phyloP scores from a whole-genome alignment of 2,797 vertebrate genomes.

The Melopsittacus undulatus region DNA sequence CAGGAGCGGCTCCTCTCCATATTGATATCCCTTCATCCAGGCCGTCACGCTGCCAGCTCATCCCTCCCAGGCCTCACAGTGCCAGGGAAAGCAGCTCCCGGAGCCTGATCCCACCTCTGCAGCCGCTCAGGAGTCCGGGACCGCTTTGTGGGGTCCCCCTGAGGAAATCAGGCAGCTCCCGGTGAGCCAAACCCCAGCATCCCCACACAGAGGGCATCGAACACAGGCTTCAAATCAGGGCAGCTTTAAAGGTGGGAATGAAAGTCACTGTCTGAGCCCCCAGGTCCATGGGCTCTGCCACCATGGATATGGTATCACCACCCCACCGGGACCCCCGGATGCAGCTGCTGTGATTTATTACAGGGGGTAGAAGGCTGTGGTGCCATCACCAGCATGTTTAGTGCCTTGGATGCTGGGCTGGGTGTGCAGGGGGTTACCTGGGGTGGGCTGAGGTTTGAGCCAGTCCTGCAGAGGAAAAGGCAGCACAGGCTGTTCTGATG shows the following conservation, averaged over 20 bases:
- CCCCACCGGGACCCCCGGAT: fast-evolving
- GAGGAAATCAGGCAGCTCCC: not conserved
- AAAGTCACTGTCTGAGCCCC: not conserved
- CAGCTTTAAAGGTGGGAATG: not conserved
- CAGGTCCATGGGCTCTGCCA: not conserved
- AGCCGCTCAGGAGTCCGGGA: not conserved
- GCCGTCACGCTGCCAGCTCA: constrained; percentile 65
- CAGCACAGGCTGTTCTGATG: fast-evolving
- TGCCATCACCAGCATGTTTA: not conserved
- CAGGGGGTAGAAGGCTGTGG: not conserved
- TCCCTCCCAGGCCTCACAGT: not conserved
- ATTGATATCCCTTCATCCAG: constrained; percentile 73
- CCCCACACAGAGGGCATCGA: not conserved
- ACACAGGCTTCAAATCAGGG: not conserved
- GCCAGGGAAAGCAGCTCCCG: not conserved
- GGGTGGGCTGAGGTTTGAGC: not conserved
- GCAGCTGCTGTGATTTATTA: not conserved
- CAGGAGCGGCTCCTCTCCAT: constrained; percentile 58
- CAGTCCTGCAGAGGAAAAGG: not conserved
- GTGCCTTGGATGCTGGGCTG: fast-evolving
- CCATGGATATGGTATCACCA: fast-evolving
- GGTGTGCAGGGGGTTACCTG: not conserved
- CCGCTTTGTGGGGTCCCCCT: not conserved
- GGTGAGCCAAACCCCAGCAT: not conserved
- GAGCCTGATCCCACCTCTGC: not conserved